Evolutionary conservation across 2,797 vertebrate genomes (phyloP).

Genomic region (Martes flavigula): DNA sequence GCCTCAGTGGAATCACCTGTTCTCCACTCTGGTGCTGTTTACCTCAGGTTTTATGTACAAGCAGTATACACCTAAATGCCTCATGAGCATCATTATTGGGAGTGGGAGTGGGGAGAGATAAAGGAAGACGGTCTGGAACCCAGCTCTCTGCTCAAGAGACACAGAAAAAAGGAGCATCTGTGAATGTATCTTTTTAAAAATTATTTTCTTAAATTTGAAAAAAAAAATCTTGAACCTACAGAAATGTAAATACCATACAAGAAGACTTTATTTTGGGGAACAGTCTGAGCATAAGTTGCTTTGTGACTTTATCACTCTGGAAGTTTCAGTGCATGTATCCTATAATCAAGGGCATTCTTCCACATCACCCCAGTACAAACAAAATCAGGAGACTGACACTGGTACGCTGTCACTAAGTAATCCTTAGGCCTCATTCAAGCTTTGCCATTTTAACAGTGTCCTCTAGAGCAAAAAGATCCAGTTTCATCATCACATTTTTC

Average conservation of each 20-base stretch:
- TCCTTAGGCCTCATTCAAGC: not conserved
- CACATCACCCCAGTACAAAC: not conserved
- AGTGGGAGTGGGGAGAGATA: not conserved
- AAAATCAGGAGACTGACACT: not conserved
- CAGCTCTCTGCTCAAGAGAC: not conserved
- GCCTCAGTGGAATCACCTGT: not conserved
- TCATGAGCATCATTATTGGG: not conserved
- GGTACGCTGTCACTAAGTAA: not conserved
- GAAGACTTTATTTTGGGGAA: not conserved
- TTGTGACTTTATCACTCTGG: not conserved
- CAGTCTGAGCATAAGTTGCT: not conserved
- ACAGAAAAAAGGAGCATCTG: not conserved
- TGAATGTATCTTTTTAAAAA: not conserved
- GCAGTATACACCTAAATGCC: fast-evolving
- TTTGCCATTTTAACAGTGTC: not conserved
- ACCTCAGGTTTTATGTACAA: not conserved
- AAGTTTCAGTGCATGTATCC: not conserved
- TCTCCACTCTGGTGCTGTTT: not conserved
- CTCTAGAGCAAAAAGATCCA: not conserved
- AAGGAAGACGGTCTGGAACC: not conserved
- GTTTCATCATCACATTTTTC: not conserved
- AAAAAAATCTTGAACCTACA: not conserved
- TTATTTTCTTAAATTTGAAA: not conserved
- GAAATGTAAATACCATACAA: not conserved
- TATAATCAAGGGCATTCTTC: not conserved